Base-by-base conservation (phyloP, 1,140 invertebrate genomes). In the Micrasema minimum region DNA sequence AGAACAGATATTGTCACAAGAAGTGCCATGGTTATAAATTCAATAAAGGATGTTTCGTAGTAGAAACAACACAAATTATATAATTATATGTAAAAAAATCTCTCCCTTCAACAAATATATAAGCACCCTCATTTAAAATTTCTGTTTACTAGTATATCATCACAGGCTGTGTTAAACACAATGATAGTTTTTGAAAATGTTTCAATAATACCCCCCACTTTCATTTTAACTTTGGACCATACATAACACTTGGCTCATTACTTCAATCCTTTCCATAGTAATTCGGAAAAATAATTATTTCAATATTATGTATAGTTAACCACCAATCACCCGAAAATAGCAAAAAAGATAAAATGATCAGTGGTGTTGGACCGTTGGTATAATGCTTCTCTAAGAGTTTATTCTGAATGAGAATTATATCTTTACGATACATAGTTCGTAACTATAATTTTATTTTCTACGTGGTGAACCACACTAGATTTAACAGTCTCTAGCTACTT, bases 401-500 rank as follows among this genome's bases (percentile, higher is more conserved):
- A n/a, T n/a, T n/a, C n/a, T n/a, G n/a, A n/a, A n/a, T n/a, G n/a
- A n/a, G n/a, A n/a, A n/a, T n/a, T n/a, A n/a, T n/a, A n/a, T 18
- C 26, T 23, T 22, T 51, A 51, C 18, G 26, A 51, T 51, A 46
- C 14, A 38, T 46, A 51, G 20, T 51, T 38, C 11, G 51, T 55
- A 55, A 12, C 23, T 55, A 48, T 6, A 35, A 55, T 64, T 62
- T 46, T 20, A 11, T 14, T 48, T 31, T 7, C 26, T 45, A 1
- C 26, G 37, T 69, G 66, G 57, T 43, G 65, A 57, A 43, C 69
- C 72, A 55, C 41, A 1, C 16, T 14, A 26, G 61, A 61, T 48
- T 68, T 74, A 74, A 74, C 67, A 74, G 12, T 70, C 59, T 64
- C 50, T 70, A 43, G 31, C 31, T 62, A 31, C 46, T 16, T 66